Base-by-base conservation (phyloP, 2,888 invertebrate genomes). In the Acrocera orbiculus region DNA sequence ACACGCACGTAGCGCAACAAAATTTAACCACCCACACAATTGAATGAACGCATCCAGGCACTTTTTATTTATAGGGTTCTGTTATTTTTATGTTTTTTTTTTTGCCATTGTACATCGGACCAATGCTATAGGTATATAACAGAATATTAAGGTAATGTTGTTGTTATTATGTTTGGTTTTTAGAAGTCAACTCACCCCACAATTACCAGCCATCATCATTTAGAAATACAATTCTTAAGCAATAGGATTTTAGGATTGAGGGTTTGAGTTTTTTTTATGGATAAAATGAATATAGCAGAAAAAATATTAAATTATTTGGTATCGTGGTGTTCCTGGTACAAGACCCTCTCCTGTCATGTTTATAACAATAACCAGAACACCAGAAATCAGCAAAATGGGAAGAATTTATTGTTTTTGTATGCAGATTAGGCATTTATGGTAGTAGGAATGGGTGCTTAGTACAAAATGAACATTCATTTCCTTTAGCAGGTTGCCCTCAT, bases 331-430 rank as follows among this genome's bases (percentile, higher is more conserved):
- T 39, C 36, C 30, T 34, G 39, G 36, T 36, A 39, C 39, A 39
- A 30, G 27, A 30, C 38, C 29, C 27, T 27, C 15, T 20, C 20
- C 31, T 39, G 36, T 36, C 31, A 36, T 39, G 36, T 36, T 39
- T 32, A 39, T 34, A 36, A 36, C n/a, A 39, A 36, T 39, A 39
- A 36, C 36, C 32, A 39, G 31, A 36, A 36, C 30, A 29, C 36
- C 34, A 39, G 26, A 34, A 35, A 35, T 35, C 34, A 30, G 34
- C 23, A 28, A 34, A 39, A 39, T 36, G 24, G 35, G 30, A 36
- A 36, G 35, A 36, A 36, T 39, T 39, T 36, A 39, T 39, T 34
- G 39, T 28, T 39, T 39, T 39, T 34, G 35, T 36, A 39, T 39
- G 39, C 35, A 39, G 39, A 39, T 36, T 36, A 32, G 35, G 24